phyloP scores from a whole-genome alignment of 2,797 vertebrate genomes.

The Tenualosa thibaudeaui region DNA sequence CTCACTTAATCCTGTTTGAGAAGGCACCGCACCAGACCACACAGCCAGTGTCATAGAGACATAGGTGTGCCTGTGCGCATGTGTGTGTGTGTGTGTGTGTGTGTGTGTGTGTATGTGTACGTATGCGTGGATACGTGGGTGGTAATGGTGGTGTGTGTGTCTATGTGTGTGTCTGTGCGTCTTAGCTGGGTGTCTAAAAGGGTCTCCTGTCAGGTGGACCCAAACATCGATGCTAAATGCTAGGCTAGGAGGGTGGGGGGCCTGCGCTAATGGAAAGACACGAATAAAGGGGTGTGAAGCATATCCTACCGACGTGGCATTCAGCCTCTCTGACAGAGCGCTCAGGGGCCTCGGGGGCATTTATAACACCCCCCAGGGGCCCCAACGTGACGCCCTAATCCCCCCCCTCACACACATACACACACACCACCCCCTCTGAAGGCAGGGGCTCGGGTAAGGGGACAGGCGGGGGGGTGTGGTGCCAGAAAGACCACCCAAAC shows the following conservation, averaged over 20 bases:
- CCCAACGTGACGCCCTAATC: conserved; percentile 77
- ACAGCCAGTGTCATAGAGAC: conserved; percentile 67
- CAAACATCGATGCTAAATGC: conserved; percentile 63
- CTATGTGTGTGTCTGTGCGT: background rate
- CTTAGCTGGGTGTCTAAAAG: conserved; percentile 53
- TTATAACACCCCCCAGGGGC: conserved; percentile 75
- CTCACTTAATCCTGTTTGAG: conserved; percentile 61
- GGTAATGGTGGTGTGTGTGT: conserved; percentile 37
- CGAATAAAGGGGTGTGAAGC: conserved; percentile 60
- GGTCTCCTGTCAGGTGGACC: conserved; percentile 65
- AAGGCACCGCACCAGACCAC: conserved; percentile 61
- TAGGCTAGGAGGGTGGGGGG: conserved; percentile 47
- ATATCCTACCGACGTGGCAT: conserved; percentile 69
- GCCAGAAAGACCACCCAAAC: background rate
- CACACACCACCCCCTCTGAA: conserved; percentile 45
- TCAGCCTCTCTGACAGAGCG: conserved; percentile 77
- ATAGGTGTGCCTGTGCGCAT: conserved; percentile 54
- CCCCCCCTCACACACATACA: conserved; percentile 55
- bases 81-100: background rate
- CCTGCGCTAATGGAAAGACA: conserved; percentile 62
- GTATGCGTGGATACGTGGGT: conserved; percentile 42
- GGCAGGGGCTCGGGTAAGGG: conserved; percentile 25
- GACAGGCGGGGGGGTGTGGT: conserved; percentile 21
- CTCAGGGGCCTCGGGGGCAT: conserved; percentile 73
- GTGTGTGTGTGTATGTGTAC: background rate